These are phyloP conservation scores for Laterallus jamaicensis DNA, from an alignment of 2,113 vertebrate species.

Conservation along the genomic window DNA sequence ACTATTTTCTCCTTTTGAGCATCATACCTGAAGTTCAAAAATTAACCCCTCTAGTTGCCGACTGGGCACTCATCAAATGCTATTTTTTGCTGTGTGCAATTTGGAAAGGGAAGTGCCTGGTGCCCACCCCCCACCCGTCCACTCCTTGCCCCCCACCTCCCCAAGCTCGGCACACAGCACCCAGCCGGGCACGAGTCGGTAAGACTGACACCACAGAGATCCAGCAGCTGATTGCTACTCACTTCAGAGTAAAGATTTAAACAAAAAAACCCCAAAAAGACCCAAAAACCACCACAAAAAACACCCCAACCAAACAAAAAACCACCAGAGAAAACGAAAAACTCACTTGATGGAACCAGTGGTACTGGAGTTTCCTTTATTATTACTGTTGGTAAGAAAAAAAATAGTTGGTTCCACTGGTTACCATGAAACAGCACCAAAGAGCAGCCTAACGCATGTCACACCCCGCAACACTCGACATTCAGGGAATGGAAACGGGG, in stretches of 20 bases:
- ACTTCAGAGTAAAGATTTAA: conserved; percentile 20
- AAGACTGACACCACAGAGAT: conserved; percentile 43
- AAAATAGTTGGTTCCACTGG: conserved; percentile 62
- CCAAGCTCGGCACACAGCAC: neutral
- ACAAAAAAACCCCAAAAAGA: neutral
- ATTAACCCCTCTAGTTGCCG: conserved; percentile 78
- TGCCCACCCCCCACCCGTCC: neutral
- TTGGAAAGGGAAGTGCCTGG: neutral
- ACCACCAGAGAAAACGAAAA: neutral
- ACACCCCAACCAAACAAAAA: neutral
- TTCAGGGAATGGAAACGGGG: conserved; percentile 79
- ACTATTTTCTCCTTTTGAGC: conserved; percentile 57
- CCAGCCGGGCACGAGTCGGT: conserved; percentile 7
- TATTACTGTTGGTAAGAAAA: conserved; percentile 46
- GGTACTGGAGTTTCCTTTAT: conserved; percentile 51
- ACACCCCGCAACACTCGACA: conserved; percentile 74
- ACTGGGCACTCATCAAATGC: conserved; percentile 56
- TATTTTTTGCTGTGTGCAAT: conserved; percentile 60
- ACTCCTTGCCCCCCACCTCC: neutral
- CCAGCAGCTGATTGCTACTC: conserved; percentile 36
- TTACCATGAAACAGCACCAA: conserved; percentile 79
- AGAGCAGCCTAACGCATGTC: conserved; percentile 78
- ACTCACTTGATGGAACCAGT: conserved; percentile 67
- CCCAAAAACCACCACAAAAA: neutral
- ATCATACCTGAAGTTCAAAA: conserved; percentile 80